Percentiles rank a stretch among this genome's conserved stretches.
Evolutionary conservation across 2,113 vertebrate genomes (phyloP).

Genomic region (Promerops cafer): DNA sequence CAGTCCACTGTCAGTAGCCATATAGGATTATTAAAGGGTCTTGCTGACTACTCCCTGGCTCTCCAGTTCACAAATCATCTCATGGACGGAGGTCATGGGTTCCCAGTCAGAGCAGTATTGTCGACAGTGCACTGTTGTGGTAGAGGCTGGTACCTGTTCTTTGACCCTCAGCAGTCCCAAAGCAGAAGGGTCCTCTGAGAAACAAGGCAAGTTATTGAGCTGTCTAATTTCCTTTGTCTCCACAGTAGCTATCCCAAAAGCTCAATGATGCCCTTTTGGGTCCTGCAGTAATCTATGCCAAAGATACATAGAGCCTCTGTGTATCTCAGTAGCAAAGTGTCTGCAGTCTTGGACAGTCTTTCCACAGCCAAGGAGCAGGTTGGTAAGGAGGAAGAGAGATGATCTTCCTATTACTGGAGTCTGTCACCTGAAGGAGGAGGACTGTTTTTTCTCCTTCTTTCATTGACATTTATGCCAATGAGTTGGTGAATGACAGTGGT

Average conservation of each 20-base stretch:
- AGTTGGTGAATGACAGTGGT: background rate
- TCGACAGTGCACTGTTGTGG: background rate
- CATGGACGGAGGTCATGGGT: too few species aligned
- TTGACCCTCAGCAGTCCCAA: background rate
- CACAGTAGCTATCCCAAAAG: background rate
- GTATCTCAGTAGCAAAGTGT: background rate
- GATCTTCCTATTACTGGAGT: background rate
- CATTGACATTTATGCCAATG: background rate
- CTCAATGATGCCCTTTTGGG: accelerated
- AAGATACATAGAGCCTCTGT: background rate
- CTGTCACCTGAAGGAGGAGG: background rate
- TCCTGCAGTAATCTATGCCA: background rate
- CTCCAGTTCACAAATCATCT: background rate
- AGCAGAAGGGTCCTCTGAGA: background rate
- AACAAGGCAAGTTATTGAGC: background rate
- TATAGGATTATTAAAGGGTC: background rate
- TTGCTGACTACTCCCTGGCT: background rate
- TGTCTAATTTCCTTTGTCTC: background rate
- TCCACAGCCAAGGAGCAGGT: background rate
- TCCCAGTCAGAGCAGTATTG: accelerated
- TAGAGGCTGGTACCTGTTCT: background rate
- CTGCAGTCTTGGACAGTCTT: background rate
- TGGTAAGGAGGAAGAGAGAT: background rate
- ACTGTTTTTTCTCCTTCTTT: background rate
- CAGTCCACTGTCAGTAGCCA: background rate